Base-by-base conservation (phyloP, 2,888 invertebrate genomes). In the Eristalis arbustorum region DNA sequence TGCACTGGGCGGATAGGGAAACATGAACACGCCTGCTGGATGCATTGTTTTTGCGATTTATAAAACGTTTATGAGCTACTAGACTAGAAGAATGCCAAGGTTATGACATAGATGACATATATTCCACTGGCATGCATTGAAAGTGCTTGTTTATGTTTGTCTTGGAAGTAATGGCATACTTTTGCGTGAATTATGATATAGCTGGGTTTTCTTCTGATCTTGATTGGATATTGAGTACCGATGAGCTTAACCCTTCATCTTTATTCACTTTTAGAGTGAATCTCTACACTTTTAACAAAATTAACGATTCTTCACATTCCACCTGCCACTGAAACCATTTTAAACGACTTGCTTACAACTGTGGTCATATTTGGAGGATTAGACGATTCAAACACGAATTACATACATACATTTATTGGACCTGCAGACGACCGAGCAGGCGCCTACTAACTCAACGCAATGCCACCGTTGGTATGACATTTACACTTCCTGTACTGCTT, bases 41-140 rank as follows among this genome's bases (percentile, higher is more conserved):
- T 23, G 37, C 34, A 22, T 72, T 62, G 76, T 72, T 59, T 80
- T 49, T 8, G 76, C 66, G 56, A 37, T 73, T 67, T 14, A 25
- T 42, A 40, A 57, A 49, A 37, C 10, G 37, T 37, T 49, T 2
- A 18, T 18, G 18, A 1, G 49, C 6, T 49, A 18, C n/a, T n/a
- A n/a, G n/a, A n/a, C n/a, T n/a, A n/a, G n/a, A n/a, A n/a, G 49
- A 49, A 18, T 18, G 49, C 10, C 18, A 8, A 49, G 49, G 18
- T 18, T 49, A n/a, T 49, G 49, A 49, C 49, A 18, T 6, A 49
- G 18, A 49, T 49, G 5, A 8, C 1, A 18, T 18, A 18, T 18
- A 18, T 8, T 31, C 8, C 10, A 31, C 8, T 31, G 8, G 10
- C 1, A 18, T 8, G 8, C 49, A 8, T 8, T 5, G 18, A 49